Percentiles rank a stretch among this genome's conserved stretches.
Conservation (phyloP, 35 echinoderm and acorn worm genomes). For the Anneissia japonica region DNA sequence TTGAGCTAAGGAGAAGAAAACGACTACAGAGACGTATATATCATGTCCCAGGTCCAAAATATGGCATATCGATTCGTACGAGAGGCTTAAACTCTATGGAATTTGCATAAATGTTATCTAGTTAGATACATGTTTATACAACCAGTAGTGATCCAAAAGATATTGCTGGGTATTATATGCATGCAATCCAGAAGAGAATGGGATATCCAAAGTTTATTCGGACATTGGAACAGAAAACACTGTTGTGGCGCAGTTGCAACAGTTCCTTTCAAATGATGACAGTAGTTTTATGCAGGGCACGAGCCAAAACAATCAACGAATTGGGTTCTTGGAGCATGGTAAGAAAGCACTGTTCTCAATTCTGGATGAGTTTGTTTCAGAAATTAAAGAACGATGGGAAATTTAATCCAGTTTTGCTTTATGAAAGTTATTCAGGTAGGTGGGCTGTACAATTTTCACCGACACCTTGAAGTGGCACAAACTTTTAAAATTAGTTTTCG, state of each 20-base stretch:
- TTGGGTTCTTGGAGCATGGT: constrained; percentile 10
- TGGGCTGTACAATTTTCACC: too few species aligned
- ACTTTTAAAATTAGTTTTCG: too few species aligned
- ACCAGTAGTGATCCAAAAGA: constrained; percentile 7
- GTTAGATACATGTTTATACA: constrained; percentile 3
- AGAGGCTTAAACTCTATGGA: constrained; percentile 23
- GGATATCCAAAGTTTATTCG: constrained; percentile 12
- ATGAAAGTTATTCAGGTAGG: not conserved
- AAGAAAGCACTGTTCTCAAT: not conserved
- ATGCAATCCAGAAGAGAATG: not conserved
- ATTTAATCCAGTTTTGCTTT: constrained; percentile 2
- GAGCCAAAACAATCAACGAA: constrained; percentile 8
- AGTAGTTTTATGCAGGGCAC: not conserved
- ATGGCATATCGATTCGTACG: constrained; percentile 36
- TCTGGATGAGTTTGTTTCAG: constrained; percentile 6
- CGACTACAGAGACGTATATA: not conserved
- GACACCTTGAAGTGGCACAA: too few species aligned
- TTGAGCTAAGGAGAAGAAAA: not conserved
- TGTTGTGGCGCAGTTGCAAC: not conserved
- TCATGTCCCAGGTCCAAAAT: constrained; percentile 1
- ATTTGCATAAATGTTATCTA: constrained; percentile 29
- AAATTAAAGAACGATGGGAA: not conserved
- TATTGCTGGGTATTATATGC: not conserved
- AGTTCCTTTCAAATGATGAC: not conserved
- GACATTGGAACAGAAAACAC: constrained; percentile 23